These are phyloP conservation scores for Burhinus bistriatus DNA, from an alignment of 2,113 vertebrate species.

Conservation along the genomic window DNA sequence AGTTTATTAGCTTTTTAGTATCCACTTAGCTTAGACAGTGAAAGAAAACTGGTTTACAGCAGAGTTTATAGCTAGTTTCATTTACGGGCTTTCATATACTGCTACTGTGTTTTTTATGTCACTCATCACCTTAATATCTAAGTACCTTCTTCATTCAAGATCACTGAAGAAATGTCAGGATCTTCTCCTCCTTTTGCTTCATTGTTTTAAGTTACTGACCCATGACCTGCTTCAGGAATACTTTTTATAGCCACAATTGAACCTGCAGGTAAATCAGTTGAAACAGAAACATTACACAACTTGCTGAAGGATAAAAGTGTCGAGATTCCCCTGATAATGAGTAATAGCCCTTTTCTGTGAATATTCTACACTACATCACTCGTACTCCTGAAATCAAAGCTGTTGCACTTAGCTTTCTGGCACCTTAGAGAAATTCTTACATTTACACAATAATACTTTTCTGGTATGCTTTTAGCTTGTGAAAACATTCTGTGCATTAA, in stretches of 20 bases:
- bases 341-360: neutral
- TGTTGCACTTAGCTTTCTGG: neutral
- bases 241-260: neutral
- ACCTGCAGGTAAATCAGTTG: neutral
- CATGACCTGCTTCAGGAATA: neutral
- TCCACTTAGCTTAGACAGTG: neutral
- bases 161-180: neutral
- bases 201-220: neutral
- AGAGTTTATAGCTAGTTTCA: neutral
- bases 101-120: neutral
- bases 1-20: neutral
- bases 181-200: neutral
- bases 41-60: neutral
- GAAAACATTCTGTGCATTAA: neutral
- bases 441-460: neutral
- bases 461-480: neutral
- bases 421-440: neutral
- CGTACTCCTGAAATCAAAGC: neutral
- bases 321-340: neutral
- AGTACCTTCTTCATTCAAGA: neutral
- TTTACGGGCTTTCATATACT: neutral
- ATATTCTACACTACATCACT: neutral
- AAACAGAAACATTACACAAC: neutral
- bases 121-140: neutral
- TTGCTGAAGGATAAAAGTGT: neutral